Percentiles rank a stretch among this genome's conserved stretches.
phyloP scores from a whole-genome alignment of 2,888 invertebrate genomes.

The Dorcus hopei region DNA sequence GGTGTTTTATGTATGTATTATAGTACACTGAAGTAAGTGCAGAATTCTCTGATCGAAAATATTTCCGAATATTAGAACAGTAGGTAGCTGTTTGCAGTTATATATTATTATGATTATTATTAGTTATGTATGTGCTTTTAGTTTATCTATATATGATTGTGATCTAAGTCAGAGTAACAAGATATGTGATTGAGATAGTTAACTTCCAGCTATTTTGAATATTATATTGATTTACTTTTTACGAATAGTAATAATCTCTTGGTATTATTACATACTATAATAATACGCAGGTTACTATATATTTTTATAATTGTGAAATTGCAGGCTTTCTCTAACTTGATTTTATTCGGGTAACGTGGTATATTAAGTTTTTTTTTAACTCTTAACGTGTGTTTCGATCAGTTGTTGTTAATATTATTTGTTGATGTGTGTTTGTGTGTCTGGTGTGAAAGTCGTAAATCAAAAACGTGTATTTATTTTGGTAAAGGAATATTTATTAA shows the following conservation, averaged over 20 bases:
- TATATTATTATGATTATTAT: conserved; percentile 3
- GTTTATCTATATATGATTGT: conserved; percentile 18
- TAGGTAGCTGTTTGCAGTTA: conserved; percentile 16
- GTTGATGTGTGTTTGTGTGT: conserved; percentile 37
- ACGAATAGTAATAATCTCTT: conserved; percentile 5
- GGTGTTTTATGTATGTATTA: too few relatives aligned
- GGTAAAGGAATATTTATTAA: conserved; percentile 22
- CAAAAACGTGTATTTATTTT: conserved; percentile 26
- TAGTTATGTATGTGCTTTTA: background rate
- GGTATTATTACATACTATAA: conserved; percentile 9
- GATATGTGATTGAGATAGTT: conserved; percentile 21
- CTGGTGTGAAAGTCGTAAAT: conserved; percentile 32
- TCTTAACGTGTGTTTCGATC: conserved; percentile 15
- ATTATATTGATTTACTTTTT: conserved; percentile 7
- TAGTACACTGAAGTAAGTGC: too few relatives aligned
- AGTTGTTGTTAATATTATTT: conserved; percentile 39
- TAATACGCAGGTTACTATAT: conserved; percentile 6
- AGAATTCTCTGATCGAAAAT: too few relatives aligned
- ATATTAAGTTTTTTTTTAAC: conserved; percentile 25
- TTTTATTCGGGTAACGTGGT: conserved; percentile 36
- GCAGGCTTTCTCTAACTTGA: conserved; percentile 9
- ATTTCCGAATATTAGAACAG: background rate
- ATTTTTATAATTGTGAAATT: background rate
- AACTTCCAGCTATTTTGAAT: conserved; percentile 12
- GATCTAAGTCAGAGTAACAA: conserved; percentile 29